Percentiles rank a stretch among this genome's conserved stretches.
These are phyloP conservation scores for Notoglanidium macrostoma DNA, from an alignment of 2,797 vertebrate genomes.

Conservation along the genomic window DNA sequence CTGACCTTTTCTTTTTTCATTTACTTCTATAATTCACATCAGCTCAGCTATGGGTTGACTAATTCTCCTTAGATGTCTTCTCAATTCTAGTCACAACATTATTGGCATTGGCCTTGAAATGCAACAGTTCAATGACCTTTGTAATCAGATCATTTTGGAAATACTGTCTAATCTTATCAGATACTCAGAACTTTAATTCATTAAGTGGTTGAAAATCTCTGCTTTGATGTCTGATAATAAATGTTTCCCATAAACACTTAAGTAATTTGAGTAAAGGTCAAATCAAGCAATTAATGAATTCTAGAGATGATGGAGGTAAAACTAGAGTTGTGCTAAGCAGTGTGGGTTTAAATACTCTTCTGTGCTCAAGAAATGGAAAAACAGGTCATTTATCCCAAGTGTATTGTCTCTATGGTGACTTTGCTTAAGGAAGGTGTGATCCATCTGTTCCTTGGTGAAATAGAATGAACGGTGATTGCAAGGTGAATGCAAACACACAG, in stretches of 20 bases:
- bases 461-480: constrained; percentile 9
- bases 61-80: not conserved
- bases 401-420: constrained; percentile 50
- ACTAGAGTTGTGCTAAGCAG: not conserved
- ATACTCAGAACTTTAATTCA: not conserved
- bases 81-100: not conserved
- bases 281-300: not conserved
- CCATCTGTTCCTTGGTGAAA: constrained; percentile 31
- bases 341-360: not conserved
- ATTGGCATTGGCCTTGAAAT: not conserved
- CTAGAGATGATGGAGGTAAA: not conserved
- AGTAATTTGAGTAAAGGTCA: not conserved
- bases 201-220: not conserved
- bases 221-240: not conserved
- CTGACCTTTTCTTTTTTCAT: not conserved
- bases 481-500: not conserved
- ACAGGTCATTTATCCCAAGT: constrained; percentile 32
- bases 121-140: not conserved
- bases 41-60: not conserved
- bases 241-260: not conserved
- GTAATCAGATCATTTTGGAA: not conserved
- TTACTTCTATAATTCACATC: constrained; percentile 1
- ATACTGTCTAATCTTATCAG: too few species aligned
- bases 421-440: constrained; percentile 28
- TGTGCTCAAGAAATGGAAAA: constrained; percentile 31